A percentile compares a stretch with the other conserved stretches of the same genome.
Conservation (phyloP, 2,797 vertebrate species). For the Malacoctenus gilli region DNA sequence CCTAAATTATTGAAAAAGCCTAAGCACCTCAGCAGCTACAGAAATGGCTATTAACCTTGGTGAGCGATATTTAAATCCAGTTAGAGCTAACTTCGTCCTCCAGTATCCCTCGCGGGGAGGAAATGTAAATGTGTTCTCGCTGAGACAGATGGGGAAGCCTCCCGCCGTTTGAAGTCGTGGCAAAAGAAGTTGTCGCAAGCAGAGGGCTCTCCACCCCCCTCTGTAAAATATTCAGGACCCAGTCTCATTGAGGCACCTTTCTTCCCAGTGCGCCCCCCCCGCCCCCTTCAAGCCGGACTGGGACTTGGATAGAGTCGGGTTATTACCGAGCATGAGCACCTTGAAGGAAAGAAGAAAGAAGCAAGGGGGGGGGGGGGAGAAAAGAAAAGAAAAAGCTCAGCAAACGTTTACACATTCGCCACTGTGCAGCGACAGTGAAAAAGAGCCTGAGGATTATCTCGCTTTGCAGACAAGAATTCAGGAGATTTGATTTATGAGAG, state of each 20-base stretch:
- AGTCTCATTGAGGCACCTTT: conserved; percentile 73
- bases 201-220: conserved; percentile 66
- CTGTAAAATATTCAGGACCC: conserved; percentile 81
- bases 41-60: conserved; percentile 85
- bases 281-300: conserved; percentile 57
- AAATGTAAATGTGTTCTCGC: conserved; percentile 84
- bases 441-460: conserved; percentile 79
- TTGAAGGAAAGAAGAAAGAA: conserved; percentile 44
- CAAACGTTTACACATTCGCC: conserved; percentile 73
- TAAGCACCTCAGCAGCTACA: conserved; percentile 80
- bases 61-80: conserved; percentile 82
- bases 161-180: conserved; percentile 81
- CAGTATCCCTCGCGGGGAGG: conserved; percentile 79
- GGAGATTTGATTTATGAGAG: conserved; percentile 75
- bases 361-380: conserved; percentile 5
- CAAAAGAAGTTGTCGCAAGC: conserved; percentile 65
- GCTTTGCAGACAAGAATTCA: conserved; percentile 74
- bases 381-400: conserved; percentile 56
- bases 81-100: conserved; percentile 77
- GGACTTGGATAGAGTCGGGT: conserved; percentile 56
- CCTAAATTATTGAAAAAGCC: conserved; percentile 83
- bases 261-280: conserved; percentile 55
- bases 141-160: conserved; percentile 82
- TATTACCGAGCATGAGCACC: conserved; percentile 60
- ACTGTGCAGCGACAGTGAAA: conserved; percentile 63